Evolutionary conservation across 2,888 invertebrate genomes (phyloP), one percentile per base, ranked within the genome.

Genomic region (Abrostola triplasia): DNA sequence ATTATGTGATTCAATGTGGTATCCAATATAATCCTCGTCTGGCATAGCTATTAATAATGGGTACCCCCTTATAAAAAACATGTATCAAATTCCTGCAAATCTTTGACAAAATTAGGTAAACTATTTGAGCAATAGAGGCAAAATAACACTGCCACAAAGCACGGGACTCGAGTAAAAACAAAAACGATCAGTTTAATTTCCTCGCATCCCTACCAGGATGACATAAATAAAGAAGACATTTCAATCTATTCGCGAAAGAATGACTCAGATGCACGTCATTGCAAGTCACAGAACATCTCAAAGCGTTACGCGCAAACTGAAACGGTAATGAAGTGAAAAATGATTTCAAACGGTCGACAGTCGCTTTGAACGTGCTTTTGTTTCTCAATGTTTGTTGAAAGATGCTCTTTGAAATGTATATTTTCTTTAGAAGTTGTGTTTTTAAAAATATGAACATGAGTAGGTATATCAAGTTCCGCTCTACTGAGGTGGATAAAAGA

Each of bases 271-370:
- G 59, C 72, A 73, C 77, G 62, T 70, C 73, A 78, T 66, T 64
- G 65, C 59, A 70, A 62, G 82, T 84, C 81, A 85, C 84, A 81
- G 80, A 72, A 71, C 83, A 85, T 86, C 78, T 70, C 47, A 63
- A 62, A 62, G 61, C 70, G 76, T 69, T 76, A 82, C 83, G 86
- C 81, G 77, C 79, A 75, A 77, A 77, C 80, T 82, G 62, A 68
- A 63, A 57, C 75, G 56, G 79, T 82, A 88, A 88, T 85, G 88
- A 86, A 79, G 83, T 86, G 84, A 84, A 82, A 85, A 87, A 88
- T 88, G 80, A 84, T 80, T 76, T 75, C 60, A 79, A 80, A 80
- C 78, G 76, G 67, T 77, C 70, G 77, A 74, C 77, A 69, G 76
- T 76, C 57, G 66, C 73, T 69, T 70, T 67, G 67, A 69, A 61